These are phyloP conservation scores for Chaetura pelagica DNA, from an alignment of 2,113 vertebrate genomes.

Conservation along the genomic window DNA sequence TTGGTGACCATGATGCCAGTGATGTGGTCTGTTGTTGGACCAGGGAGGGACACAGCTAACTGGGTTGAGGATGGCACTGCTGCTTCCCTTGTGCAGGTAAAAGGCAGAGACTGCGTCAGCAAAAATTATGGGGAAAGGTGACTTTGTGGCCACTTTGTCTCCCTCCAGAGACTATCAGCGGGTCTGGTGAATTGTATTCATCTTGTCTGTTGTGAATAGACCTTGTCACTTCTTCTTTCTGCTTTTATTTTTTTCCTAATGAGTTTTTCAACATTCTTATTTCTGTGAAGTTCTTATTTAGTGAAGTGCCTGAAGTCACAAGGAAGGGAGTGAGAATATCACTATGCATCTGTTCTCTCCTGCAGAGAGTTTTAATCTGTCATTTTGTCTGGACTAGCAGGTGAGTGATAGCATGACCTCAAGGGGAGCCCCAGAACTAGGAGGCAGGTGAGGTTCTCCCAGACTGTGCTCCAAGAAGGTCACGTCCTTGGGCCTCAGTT, in stretches of 20 bases:
- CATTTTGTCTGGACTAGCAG: neutral
- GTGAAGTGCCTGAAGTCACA: constrained; percentile 21
- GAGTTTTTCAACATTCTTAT: neutral
- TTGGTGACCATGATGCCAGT: neutral
- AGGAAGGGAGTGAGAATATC: neutral
- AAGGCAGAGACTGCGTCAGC: neutral
- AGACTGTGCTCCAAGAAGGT: neutral
- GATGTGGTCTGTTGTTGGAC: neutral
- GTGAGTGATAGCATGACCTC: neutral
- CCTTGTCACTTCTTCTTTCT: neutral
- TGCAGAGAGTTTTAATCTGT: neutral
- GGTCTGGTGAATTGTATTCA: neutral
- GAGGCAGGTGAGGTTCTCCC: neutral
- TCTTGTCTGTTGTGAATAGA: neutral
- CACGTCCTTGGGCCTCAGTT: neutral
- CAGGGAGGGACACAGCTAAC: neutral
- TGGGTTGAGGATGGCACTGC: neutral
- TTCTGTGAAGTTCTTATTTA: too few relatives aligned
- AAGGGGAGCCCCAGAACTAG: neutral
- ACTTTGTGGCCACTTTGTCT: neutral
- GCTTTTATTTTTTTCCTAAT: neutral
- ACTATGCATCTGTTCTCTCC: neutral
- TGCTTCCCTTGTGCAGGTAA: neutral
- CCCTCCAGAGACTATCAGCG: neutral
- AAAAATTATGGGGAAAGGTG: neutral